Percentiles rank a stretch among this genome's conserved stretches.
Conservation (phyloP, 2,888 invertebrate genomes). For the Mythimna vitellina region DNA sequence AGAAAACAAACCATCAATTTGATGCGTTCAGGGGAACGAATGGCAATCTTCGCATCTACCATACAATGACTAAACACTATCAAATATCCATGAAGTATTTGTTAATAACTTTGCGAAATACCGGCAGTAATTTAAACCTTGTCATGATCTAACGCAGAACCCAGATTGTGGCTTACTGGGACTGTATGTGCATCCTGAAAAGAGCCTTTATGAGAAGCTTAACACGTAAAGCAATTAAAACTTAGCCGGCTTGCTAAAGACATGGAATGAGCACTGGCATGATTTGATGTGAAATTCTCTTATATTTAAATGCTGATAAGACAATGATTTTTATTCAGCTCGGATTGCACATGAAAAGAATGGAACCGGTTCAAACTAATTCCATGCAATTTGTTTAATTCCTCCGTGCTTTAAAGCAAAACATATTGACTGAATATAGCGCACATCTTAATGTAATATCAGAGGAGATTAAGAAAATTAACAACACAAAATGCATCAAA, state of each 20-base stretch:
- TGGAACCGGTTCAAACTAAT: neutral
- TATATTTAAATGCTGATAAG: too few relatives aligned
- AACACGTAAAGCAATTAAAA: slow-evolving; percentile 36
- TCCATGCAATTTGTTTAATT: neutral
- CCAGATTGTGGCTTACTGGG: neutral
- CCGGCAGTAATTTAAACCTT: slow-evolving; percentile 5
- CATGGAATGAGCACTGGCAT: neutral
- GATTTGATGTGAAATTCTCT: slow-evolving; percentile 9
- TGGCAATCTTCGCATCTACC: slow-evolving; percentile 26
- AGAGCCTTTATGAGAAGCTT: slow-evolving; percentile 6
- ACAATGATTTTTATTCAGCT: neutral
- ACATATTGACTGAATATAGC: neutral
- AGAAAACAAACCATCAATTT: slow-evolving; percentile 33
- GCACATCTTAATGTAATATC: neutral
- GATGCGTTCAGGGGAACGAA: slow-evolving; percentile 42
- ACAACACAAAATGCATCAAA: neutral
- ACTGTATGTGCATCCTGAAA: neutral
- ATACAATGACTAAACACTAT: slow-evolving; percentile 16
- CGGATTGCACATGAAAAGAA: neutral
- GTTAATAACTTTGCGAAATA: slow-evolving; percentile 20
- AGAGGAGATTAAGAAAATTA: neutral
- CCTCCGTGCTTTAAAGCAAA: neutral
- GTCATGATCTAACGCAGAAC: neutral
- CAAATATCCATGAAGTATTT: slow-evolving; percentile 25
- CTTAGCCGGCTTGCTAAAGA: slow-evolving; percentile 9